A percentile compares a stretch with the other conserved stretches of the same genome.
These are phyloP conservation scores for Baronia brevicornis DNA, from an alignment of 2,888 invertebrate genomes.

Conservation along the genomic window DNA sequence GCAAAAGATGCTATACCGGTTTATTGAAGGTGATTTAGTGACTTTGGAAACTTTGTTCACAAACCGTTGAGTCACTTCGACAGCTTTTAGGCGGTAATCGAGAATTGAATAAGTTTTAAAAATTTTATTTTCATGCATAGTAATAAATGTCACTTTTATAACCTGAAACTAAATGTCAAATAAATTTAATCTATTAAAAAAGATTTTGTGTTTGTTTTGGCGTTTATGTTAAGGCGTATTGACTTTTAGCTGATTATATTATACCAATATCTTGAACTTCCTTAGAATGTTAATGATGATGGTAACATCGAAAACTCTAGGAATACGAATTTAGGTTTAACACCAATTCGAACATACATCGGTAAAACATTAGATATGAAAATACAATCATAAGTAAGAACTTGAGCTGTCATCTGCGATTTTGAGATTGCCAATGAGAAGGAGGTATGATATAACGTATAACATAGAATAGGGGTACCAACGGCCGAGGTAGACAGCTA, in stretches of 20 bases:
- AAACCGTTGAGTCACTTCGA: conserved; percentile 5
- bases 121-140: conserved; percentile 1
- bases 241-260: too few relatives aligned
- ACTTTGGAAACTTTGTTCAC: conserved; percentile 5
- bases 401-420: too few relatives aligned
- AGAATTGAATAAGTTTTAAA: neutral
- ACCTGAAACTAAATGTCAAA: conserved; percentile 7
- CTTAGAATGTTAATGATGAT: too few relatives aligned
- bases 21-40: conserved; percentile 4
- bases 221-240: too few relatives aligned
- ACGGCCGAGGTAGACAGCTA: conserved; percentile 79
- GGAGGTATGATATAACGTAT: conserved; percentile 1
- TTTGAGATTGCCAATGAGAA: too few relatives aligned
- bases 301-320: too few relatives aligned
- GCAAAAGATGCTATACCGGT: conserved; percentile 13
- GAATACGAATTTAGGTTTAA: too few relatives aligned
- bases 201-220: neutral
- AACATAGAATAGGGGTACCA: conserved; percentile 40
- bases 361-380: too few relatives aligned
- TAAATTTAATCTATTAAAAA: conserved; percentile 1
- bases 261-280: too few relatives aligned
- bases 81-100: conserved; percentile 1
- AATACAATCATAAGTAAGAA: too few relatives aligned
- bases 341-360: too few relatives aligned
- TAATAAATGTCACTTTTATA: too few relatives aligned